Percentiles rank a stretch among this genome's conserved stretches.
Conservation (phyloP, 1,140 invertebrate species). For the Leptoteleia sp. region DNA sequence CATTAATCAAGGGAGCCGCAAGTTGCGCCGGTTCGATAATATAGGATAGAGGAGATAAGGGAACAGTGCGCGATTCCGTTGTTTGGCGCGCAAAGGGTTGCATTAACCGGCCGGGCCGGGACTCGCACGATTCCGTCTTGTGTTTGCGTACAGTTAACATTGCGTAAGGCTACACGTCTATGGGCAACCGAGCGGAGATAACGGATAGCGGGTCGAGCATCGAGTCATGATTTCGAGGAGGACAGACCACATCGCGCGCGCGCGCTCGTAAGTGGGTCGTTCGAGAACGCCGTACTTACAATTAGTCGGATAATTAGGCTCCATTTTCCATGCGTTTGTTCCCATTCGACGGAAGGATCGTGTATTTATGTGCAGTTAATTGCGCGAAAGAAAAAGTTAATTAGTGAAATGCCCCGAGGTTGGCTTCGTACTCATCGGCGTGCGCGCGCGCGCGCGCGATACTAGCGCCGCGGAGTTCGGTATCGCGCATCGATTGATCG, state of each 20-base stretch:
- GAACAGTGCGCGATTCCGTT: slow-evolving; percentile 31
- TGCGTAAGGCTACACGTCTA: slow-evolving; percentile 57
- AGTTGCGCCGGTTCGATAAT: slow-evolving; percentile 18
- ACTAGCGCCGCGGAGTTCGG: slow-evolving; percentile 27
- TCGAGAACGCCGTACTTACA: slow-evolving; percentile 48
- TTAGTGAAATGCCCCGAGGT: slow-evolving; percentile 54
- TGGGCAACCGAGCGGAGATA: slow-evolving; percentile 52
- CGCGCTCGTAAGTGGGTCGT: slow-evolving; percentile 57
- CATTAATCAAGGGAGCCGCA: slow-evolving; percentile 35
- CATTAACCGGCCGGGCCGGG: slow-evolving; percentile 38
- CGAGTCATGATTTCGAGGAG: slow-evolving; percentile 61
- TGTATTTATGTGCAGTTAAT: slow-evolving; percentile 60
- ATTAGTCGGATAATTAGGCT: slow-evolving; percentile 62
- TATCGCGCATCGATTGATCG: slow-evolving; percentile 38
- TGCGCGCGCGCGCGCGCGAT: too few species aligned
- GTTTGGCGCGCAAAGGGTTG: slow-evolving; percentile 42
- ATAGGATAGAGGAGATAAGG: slow-evolving; percentile 31
- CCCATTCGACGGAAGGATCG: slow-evolving; percentile 52
- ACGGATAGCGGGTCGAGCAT: slow-evolving; percentile 61
- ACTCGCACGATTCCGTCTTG: slow-evolving; percentile 35
- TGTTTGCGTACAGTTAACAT: slow-evolving; percentile 54
- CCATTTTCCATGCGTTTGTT: slow-evolving; percentile 63
- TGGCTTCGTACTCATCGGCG: slow-evolving; percentile 29
- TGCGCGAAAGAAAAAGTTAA: slow-evolving; percentile 65
- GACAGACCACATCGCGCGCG: slow-evolving; percentile 58